Evolutionary conservation across 2,888 invertebrate species (phyloP), one percentile per base, ranked within the genome.

Genomic region (Caradrina kadenii): DNA sequence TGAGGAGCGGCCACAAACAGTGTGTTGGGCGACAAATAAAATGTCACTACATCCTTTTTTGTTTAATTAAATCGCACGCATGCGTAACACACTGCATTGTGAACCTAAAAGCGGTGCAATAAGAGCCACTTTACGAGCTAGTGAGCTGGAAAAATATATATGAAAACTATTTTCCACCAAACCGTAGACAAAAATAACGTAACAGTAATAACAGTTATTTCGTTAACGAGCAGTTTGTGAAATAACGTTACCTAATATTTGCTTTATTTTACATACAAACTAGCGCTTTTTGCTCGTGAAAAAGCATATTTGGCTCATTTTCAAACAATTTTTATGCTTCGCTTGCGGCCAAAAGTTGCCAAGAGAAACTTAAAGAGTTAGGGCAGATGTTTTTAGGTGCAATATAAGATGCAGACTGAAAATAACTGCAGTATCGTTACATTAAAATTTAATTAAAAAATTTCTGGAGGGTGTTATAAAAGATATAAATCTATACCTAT

Each of bases 281-380:
- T 2, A 26, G 45, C 42, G 48, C 39, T 31, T 10, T 62, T 49
- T 26, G 49, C 42, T 13, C 50, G 52, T 55, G 59, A 80, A 80
- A 79, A 73, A 60, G 48, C 53, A 69, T 69, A 64, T 71, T 81
- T 83, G 81, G 71, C 69, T 65, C 55, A 52, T 79, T 65, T 61
- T 69, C 69, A 81, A 83, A 62, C 50, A 26, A 59, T 83, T 82
- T 76, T 68, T 65, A 56, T 61, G 65, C 65, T 49, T 39, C 59
- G 26, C 53, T 80, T 65, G 45, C 39, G 76, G 76, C 54, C 42
- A 65, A 77, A 75, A 55, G 42, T 58, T 63, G 8, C 17, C 35
- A 50, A 56, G 15, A 26, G 48, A 22, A 42, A 55, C 58, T 59
- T 61, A n/a, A 45, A 49, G 61, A 50, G 26, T 42, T 60, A 8